phyloP scores from a whole-genome alignment of 2,797 vertebrate species.

The Anguilla obscura region DNA sequence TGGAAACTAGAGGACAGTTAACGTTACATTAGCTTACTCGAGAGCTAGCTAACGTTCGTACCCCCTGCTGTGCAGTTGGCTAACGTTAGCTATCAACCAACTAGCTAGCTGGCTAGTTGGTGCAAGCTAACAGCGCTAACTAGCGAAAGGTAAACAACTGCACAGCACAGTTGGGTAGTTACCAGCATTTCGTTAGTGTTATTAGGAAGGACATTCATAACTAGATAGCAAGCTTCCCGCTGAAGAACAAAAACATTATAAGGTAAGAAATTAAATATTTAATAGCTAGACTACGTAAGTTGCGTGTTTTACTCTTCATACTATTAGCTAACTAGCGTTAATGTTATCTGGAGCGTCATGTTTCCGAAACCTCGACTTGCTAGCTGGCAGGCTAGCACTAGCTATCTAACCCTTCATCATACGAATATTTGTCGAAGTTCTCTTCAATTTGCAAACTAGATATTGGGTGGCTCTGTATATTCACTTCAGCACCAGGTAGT shows the following conservation, averaged over 20 bases:
- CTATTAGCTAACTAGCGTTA: not conserved
- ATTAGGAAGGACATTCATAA: not conserved
- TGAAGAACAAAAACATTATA: not conserved
- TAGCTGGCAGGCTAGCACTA: not conserved
- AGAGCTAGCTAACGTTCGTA: not conserved
- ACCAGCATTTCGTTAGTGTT: not conserved
- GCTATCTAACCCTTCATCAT: not conserved
- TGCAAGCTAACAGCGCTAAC: not conserved
- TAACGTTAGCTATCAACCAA: not conserved
- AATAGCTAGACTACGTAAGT: not conserved
- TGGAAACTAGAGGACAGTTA: not conserved
- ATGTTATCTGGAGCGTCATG: not conserved
- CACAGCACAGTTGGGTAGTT: not conserved
- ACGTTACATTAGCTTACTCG: not conserved
- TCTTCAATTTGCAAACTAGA: too few relatives aligned
- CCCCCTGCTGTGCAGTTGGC: not conserved
- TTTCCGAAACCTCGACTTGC: not conserved
- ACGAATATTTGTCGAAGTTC: not conserved
- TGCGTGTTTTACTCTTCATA: not conserved
- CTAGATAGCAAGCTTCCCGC: not conserved
- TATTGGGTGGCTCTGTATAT: not conserved
- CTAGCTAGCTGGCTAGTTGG: not conserved
- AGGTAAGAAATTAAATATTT: not conserved
- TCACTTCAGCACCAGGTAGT: not conserved
- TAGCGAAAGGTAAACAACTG: conserved; percentile 8